Conservation (phyloP, 1,140 invertebrate species). For the Bombus consobrinus region DNA sequence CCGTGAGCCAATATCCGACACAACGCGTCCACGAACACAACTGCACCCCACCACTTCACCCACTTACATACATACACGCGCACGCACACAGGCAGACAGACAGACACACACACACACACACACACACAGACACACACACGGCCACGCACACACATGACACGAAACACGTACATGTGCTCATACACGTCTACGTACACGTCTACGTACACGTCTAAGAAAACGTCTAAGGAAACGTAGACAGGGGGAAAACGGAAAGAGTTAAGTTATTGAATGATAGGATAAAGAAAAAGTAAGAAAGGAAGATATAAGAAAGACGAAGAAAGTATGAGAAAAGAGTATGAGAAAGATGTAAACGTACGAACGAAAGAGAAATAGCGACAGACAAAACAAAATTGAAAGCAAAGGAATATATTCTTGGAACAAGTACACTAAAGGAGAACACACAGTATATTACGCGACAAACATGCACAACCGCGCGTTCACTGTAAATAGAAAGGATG, state of each 20-base stretch:
- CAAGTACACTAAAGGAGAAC: conserved; percentile 43
- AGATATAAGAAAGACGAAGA: neutral
- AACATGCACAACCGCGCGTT: conserved; percentile 61
- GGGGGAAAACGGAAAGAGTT: neutral
- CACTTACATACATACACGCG: neutral
- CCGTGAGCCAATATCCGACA: conserved; percentile 29
- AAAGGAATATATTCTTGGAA: conserved; percentile 58
- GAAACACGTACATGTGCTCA: neutral
- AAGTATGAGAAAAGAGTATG: neutral
- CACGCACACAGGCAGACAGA: neutral
- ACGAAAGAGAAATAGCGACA: conserved; percentile 12
- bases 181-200: neutral
- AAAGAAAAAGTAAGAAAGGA: neutral
- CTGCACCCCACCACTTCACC: neutral
- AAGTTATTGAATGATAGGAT: neutral
- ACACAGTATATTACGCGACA: conserved; percentile 45
- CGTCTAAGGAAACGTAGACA: neutral
- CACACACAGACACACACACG: neutral
- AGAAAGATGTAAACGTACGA: conserved; percentile 8
- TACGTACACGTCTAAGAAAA: no score
- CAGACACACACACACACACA: neutral
- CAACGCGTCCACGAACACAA: conserved; percentile 2
- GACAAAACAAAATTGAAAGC: conserved; percentile 24
- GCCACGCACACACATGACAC: neutral
- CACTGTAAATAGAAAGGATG: conserved; percentile 76